Evolutionary conservation across 2,113 vertebrate genomes (phyloP), one percentile per base, ranked within the genome.

Genomic region (Lagopus muta): DNA sequence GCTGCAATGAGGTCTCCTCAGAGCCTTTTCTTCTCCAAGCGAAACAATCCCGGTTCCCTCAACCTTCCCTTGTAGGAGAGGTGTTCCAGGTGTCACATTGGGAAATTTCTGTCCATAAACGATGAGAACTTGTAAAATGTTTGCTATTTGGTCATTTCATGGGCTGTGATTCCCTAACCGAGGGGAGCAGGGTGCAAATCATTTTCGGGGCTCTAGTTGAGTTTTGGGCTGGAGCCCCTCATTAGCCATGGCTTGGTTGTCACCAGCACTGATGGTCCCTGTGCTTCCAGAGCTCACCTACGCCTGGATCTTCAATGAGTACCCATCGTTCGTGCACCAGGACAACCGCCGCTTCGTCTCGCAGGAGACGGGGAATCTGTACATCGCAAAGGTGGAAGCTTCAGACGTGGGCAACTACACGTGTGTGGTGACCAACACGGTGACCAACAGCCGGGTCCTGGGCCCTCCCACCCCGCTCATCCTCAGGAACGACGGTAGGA

Each of bases 231-330:
- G 38, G 17, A 86, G 27, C 84, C 34, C 10, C 19, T 22, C 52
- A 28, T 17, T 28, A 34, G 0, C 15, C 32, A 40, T 30, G 22
- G 4, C 2, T 17, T 10, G 21, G 6, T 21, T 18, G 58, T 73
- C 64, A 4, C 50, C 88, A 58, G 76, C 2, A 1, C 13, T 50
- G 60, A 36, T 52, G 28, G 12, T 57, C 32, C 50, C 32, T 97
- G 65, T 90, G 4, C 89, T 95, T 97, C 60, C 98, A 99, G 99
- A 99, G 96, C 97, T 99, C 77, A 98, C 97, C 72, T 99, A 99
- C n/a, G 98, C 99, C 4, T 99, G 99, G 99, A 99, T 99, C 97
- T 99, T 99, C 97, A 99, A 99, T 8, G 99, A 99, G 92, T 99
- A 99, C 90, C 99, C 99, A 0, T 98, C 98, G 5, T 99, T 98